Base-by-base conservation (phyloP, 2,113 vertebrate species). In the Brachyhypopomus occidentalis region DNA sequence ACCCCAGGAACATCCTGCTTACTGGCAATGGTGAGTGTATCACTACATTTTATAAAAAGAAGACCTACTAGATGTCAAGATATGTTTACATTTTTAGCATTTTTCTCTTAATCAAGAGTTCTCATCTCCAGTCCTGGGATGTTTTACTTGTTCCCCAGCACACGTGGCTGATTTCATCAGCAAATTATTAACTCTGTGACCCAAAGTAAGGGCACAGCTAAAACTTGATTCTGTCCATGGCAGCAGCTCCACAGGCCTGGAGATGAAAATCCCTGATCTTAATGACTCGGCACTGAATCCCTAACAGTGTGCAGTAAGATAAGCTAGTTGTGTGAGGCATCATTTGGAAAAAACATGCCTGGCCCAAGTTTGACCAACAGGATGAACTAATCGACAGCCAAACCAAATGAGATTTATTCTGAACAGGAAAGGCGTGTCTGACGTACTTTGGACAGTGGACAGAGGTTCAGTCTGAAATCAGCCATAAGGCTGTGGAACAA, bases 401-500 rank as follows among this genome's bases (percentile, higher is more conserved):
- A 23, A 36, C 17, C 52, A 6, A 76, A 66, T 55, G 12, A 66
- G 5, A 12, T 38, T 59, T 69, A 86, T 36, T 90, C 72, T 85
- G 63, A 70, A 83, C 89, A 99, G 98, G 97, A 86, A 97, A 96
- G 1, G 77, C 96, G 84, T 94, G 93, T 83, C 92, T 99, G 89
- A 98, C 98, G 0, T 99, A 97, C 88, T 98, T 99, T 83, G 96
- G 97, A 85, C 97, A 98, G 89, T 99, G 98, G 98, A 95, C 95
- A 20, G 97, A 99, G 63, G 96, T 98, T 87, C 96, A 98, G 88
- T 92, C 93, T 7, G 94, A 92, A 71, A 96, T 89, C 72, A 93
- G 93, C 92, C 88, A 87, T 34, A 94, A 90, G 86, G 95, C 97
- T 1, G 79, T 69, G 85, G 96, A 98, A 41, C 88, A 95, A 79